phyloP scores from a whole-genome alignment of 2,888 invertebrate species.

The Anticlea derivata region DNA sequence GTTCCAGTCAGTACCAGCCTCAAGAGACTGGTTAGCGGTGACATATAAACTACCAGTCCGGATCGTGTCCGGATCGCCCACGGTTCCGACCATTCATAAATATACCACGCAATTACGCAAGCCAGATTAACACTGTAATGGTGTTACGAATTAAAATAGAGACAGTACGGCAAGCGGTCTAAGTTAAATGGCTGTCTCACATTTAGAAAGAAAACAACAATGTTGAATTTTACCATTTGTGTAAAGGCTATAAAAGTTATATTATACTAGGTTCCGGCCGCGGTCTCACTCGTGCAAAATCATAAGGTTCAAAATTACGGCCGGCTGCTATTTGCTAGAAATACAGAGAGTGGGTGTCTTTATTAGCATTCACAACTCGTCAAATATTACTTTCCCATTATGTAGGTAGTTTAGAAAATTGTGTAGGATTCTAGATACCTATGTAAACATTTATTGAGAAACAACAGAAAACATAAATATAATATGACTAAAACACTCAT shows the following conservation, averaged over 20 bases:
- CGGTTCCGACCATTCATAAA: conserved; percentile 69
- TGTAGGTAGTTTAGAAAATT: conserved; percentile 14
- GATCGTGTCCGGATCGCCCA: conserved; percentile 71
- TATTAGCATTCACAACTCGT: conserved; percentile 15
- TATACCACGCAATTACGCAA: conserved; percentile 71
- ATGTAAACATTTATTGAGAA: conserved; percentile 18
- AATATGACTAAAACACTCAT: too few relatives aligned
- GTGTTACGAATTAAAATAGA: conserved; percentile 51
- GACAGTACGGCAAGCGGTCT: too few relatives aligned
- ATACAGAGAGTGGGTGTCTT: conserved; percentile 11
- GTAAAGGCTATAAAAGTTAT: too few relatives aligned
- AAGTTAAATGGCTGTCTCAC: too few relatives aligned
- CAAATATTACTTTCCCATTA: conserved; percentile 20
- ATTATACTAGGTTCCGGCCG: too few relatives aligned
- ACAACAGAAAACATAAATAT: conserved; percentile 9
- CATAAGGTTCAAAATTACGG: too few relatives aligned
- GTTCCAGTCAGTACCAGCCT: conserved; percentile 9
- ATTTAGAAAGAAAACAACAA: too few relatives aligned
- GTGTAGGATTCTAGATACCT: conserved; percentile 19
- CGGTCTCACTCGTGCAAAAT: too few relatives aligned
- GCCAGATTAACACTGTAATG: conserved; percentile 55
- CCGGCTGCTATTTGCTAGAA: too few relatives aligned
- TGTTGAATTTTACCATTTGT: too few relatives aligned
- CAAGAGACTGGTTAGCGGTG: conserved; percentile 47
- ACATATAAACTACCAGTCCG: conserved; percentile 60